Conservation (phyloP, 2,888 invertebrate species). For the Sceliomorpha sp. region DNA sequence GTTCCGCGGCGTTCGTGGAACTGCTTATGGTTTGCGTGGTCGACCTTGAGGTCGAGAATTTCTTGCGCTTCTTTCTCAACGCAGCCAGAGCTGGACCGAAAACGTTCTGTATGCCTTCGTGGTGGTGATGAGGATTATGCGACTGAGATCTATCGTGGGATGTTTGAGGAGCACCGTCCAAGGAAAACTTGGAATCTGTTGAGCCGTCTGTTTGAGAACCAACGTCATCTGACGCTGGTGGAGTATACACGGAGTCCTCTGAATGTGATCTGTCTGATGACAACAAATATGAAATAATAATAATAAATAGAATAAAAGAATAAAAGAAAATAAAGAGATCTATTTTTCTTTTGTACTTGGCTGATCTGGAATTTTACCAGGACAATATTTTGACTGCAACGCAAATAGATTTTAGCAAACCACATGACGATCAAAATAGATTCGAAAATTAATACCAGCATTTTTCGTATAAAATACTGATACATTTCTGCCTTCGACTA, state of each 20-base stretch:
- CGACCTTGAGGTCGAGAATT: constrained; percentile 90
- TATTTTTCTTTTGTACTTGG: too few species aligned
- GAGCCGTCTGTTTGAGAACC: constrained; percentile 85
- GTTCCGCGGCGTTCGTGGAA: constrained; percentile 70
- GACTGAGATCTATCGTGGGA: constrained; percentile 65
- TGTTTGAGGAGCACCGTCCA: constrained; percentile 77
- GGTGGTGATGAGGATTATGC: constrained; percentile 61
- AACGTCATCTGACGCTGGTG: constrained; percentile 85
- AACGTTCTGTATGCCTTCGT: constrained; percentile 74
- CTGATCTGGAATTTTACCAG: too few species aligned
- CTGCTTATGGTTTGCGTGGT: constrained; percentile 82
- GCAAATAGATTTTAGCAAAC: too few species aligned
- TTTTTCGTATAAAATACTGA: too few species aligned
- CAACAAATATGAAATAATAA: too few species aligned
- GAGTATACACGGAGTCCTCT: constrained; percentile 90
- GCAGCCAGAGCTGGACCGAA: constrained; percentile 84
- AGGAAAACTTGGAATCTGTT: constrained; percentile 87
- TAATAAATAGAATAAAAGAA: too few species aligned
- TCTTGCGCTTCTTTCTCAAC: constrained; percentile 89
- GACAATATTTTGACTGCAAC: too few species aligned
- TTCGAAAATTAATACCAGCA: too few species aligned
- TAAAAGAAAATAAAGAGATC: too few species aligned
- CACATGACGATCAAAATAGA: too few species aligned
- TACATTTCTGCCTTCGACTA: too few species aligned
- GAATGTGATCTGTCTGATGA: constrained; percentile 83